Percentiles rank a stretch among this genome's conserved stretches.
Conservation (phyloP, 2,888 invertebrate species). For the Stenchaetothrips biformis region DNA sequence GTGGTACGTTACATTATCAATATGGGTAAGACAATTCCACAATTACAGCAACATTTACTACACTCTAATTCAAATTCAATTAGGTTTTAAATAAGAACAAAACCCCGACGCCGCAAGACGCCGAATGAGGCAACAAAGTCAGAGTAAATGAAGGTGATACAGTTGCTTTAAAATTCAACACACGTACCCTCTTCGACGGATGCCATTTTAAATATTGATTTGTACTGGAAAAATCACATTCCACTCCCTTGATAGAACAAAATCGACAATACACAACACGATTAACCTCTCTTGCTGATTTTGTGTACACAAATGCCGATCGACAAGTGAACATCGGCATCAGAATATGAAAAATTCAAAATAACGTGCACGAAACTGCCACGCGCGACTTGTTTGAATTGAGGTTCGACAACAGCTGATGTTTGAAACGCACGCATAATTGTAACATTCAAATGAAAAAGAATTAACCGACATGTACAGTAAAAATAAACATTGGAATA, state of each 20-base stretch:
- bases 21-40: too few species aligned
- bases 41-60: too few species aligned
- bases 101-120: too few species aligned
- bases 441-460: too few species aligned
- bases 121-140: neutral
- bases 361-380: neutral
- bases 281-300: neutral
- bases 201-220: neutral
- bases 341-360: neutral
- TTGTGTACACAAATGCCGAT: neutral
- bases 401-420: too few species aligned
- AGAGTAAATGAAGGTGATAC: neutral
- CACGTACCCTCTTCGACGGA: neutral
- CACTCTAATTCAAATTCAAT: too few species aligned
- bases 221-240: neutral
- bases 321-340: neutral
- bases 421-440: too few species aligned
- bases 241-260: neutral
- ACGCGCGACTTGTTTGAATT: too few species aligned
- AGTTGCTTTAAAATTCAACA: neutral
- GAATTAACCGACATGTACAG: too few species aligned
- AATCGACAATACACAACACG: neutral
- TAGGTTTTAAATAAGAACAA: too few species aligned
- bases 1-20: too few species aligned
- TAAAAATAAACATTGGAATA: too few species aligned